These are phyloP conservation scores for Deroptyus accipitrinus DNA, from an alignment of 2,113 vertebrate genomes.

Conservation along the genomic window DNA sequence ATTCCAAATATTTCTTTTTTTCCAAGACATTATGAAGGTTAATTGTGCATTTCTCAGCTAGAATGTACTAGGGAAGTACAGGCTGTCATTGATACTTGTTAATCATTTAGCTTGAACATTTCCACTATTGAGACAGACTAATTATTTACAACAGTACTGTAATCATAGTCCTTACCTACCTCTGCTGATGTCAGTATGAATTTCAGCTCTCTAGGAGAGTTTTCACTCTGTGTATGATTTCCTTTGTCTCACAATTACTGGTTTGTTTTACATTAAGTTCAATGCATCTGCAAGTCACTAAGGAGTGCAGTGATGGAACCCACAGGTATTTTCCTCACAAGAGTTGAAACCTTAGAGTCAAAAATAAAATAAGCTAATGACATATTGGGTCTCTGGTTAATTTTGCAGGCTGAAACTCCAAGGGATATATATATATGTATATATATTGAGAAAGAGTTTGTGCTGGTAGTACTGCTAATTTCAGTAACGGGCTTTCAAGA, in stretches of 20 bases:
- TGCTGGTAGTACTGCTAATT: neutral
- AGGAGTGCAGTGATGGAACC: neutral
- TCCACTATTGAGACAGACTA: neutral
- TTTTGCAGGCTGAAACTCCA: neutral
- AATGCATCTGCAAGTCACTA: neutral
- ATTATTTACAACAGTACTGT: neutral
- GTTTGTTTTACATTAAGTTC: neutral
- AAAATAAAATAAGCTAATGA: neutral
- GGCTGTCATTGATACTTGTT: neutral
- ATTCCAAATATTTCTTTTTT: neutral
- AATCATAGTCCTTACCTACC: neutral
- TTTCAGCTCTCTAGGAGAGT: neutral
- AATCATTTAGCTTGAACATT: neutral
- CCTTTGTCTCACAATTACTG: neutral
- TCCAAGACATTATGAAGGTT: neutral
- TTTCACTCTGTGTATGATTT: neutral
- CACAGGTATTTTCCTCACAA: neutral
- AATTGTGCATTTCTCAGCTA: neutral
- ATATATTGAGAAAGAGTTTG: neutral
- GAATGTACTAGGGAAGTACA: neutral
- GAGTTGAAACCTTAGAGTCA: rapidly evolving
- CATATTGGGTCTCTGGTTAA: neutral
- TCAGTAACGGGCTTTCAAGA: neutral
- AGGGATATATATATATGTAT: neutral
- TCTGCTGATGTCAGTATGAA: neutral